phyloP scores from a whole-genome alignment of 2,797 vertebrate species.

The Gymnothorax javanicus region DNA sequence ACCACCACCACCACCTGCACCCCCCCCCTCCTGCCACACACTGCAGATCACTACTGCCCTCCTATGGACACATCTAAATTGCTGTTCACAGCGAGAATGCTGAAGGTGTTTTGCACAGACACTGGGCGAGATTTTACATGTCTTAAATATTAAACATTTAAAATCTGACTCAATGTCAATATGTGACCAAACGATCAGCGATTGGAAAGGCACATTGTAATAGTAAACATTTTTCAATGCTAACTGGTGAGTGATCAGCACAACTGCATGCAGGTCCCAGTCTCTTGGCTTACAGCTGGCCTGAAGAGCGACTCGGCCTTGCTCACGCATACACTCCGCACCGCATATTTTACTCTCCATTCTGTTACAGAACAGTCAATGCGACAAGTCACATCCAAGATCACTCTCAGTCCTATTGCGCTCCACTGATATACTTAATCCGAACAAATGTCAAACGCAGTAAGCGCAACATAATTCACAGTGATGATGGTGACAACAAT shows the following conservation, averaged over 20 bases:
- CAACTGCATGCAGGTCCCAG: not conserved
- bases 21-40: not conserved
- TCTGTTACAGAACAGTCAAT: not conserved
- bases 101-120: not conserved
- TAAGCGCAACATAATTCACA: not conserved
- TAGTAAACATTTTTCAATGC: not conserved
- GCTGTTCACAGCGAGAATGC: constrained; percentile 30
- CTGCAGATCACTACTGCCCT: constrained; percentile 85
- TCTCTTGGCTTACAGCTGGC: not conserved
- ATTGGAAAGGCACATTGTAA: not conserved
- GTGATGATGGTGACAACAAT: not conserved
- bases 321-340: not conserved
- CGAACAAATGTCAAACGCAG: not conserved
- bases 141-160: not conserved
- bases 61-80: constrained; percentile 72
- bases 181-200: not conserved
- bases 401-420: not conserved
- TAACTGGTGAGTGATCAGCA: not conserved
- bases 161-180: not conserved
- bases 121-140: not conserved
- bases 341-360: not conserved
- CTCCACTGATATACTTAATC: not conserved
- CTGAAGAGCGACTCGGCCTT: not conserved
- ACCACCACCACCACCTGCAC: not conserved
- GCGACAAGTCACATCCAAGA: not conserved